These are phyloP conservation scores for Indicator indicator DNA, from an alignment of 2,113 vertebrate genomes.

Conservation along the genomic window DNA sequence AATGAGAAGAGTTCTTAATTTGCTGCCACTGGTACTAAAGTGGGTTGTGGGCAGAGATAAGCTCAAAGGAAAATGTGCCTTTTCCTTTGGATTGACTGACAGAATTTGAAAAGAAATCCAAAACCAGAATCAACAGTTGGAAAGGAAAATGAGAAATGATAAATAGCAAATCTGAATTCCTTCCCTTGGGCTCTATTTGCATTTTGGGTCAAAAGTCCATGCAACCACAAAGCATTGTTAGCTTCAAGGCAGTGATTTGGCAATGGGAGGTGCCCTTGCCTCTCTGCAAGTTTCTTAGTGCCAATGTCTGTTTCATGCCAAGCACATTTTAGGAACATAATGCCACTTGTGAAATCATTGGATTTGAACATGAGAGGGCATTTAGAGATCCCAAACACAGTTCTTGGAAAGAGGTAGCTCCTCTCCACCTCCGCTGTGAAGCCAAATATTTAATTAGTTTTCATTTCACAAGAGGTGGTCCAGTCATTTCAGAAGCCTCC, in stretches of 20 bases:
- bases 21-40: neutral
- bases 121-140: neutral
- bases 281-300: neutral
- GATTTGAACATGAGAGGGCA: conserved; percentile 11
- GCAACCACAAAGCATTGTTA: neutral
- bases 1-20: neutral
- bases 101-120: neutral
- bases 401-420: conserved; percentile 45
- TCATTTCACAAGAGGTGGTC: conserved; percentile 40
- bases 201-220: neutral
- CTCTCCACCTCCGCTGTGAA: neutral
- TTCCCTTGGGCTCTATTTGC: neutral
- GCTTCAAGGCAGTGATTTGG: neutral
- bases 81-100: neutral
- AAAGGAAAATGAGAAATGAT: neutral
- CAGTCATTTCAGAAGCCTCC: neutral
- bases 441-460: conserved; percentile 48
- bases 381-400: neutral
- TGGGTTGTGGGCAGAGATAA: neutral
- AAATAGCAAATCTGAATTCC: neutral
- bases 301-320: neutral
- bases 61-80: neutral
- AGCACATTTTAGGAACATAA: neutral
- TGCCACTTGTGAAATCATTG: conserved; percentile 20
- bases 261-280: neutral